Evolutionary conservation across 2,113 vertebrate genomes (phyloP).

Genomic region (Podarcis cretensis): DNA sequence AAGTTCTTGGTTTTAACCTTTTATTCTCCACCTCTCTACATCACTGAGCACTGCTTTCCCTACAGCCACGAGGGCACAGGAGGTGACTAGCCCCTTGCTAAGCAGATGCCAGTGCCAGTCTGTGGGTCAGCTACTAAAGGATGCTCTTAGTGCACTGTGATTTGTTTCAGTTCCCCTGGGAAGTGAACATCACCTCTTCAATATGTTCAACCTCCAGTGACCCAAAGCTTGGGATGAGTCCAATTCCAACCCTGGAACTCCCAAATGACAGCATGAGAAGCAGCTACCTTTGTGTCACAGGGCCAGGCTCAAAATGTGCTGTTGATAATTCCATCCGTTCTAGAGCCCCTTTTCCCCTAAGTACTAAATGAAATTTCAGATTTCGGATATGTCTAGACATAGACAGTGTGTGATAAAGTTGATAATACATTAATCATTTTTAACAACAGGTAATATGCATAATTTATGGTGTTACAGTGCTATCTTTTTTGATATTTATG

Average conservation of each 20-base stretch:
- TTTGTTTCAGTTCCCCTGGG: constrained; percentile 1
- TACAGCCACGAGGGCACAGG: fast-evolving
- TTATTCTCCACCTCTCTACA: background rate
- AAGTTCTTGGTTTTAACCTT: background rate
- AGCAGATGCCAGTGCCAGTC: background rate
- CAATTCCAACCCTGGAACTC: background rate
- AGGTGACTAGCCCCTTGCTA: background rate
- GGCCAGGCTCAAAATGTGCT: background rate
- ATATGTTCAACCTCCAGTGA: background rate
- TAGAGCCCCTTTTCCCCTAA: constrained; percentile 55
- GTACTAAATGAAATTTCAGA: constrained; percentile 75
- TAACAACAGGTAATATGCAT: constrained; percentile 90
- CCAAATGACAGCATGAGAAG: background rate
- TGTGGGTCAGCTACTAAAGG: fast-evolving
- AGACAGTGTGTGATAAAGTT: constrained; percentile 78
- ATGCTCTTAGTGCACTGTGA: background rate
- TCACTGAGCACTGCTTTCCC: background rate
- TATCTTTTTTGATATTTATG: constrained; percentile 99
- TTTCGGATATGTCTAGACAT: constrained; percentile 77
- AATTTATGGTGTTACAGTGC: constrained; percentile 89
- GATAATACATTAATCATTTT: constrained; percentile 88
- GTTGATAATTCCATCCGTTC: constrained; percentile 20
- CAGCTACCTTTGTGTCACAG: background rate
- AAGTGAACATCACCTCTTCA: background rate
- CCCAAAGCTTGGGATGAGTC: constrained; percentile 15